These are phyloP conservation scores for Cardiocondyla obscurior DNA, from an alignment of 1,140 invertebrate species.

Conservation along the genomic window DNA sequence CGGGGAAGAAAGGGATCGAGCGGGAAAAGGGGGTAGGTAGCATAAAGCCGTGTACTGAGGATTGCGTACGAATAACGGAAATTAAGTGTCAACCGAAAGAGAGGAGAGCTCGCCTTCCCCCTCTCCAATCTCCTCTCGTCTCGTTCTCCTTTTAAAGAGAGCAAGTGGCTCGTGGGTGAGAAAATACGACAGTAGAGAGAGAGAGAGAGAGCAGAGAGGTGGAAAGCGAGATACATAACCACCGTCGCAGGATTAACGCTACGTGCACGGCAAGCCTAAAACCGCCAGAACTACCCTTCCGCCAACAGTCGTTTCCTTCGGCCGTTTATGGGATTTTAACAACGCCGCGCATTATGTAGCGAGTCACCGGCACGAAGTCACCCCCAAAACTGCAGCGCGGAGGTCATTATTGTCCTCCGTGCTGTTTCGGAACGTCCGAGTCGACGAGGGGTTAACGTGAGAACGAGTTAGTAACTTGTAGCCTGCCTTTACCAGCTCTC, in stretches of 20 bases:
- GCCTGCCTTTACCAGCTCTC: conserved; percentile 18
- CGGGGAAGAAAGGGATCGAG: conserved; percentile 50
- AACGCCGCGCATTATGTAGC: conserved; percentile 59
- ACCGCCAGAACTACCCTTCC: conserved; percentile 56
- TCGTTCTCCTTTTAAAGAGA: conserved; percentile 67
- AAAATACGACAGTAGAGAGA: conserved; percentile 25
- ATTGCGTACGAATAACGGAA: conserved; percentile 83
- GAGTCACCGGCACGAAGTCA: conserved; percentile 47
- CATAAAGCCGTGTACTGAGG: conserved; percentile 77
- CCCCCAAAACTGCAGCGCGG: conserved; percentile 31
- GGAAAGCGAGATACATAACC: conserved; percentile 70
- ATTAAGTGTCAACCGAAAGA: conserved; percentile 84
- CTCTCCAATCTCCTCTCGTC: conserved; percentile 63
- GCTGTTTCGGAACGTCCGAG: conserved; percentile 33
- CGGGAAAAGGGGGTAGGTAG: conserved; percentile 66
- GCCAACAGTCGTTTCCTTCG: conserved; percentile 61
- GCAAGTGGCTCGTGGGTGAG: conserved; percentile 34
- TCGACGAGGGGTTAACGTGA: conserved; percentile 40
- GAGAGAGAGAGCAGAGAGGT: conserved; percentile 41
- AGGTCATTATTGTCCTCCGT: conserved; percentile 47
- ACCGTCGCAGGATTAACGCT: conserved; percentile 78
- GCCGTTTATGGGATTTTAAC: conserved; percentile 77
- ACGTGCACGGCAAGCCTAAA: conserved; percentile 82
- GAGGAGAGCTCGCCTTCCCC: conserved; percentile 70
- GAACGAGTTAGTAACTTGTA: conserved; percentile 24